Conservation (phyloP, 2,113 vertebrate species). For the Piaya cayana region DNA sequence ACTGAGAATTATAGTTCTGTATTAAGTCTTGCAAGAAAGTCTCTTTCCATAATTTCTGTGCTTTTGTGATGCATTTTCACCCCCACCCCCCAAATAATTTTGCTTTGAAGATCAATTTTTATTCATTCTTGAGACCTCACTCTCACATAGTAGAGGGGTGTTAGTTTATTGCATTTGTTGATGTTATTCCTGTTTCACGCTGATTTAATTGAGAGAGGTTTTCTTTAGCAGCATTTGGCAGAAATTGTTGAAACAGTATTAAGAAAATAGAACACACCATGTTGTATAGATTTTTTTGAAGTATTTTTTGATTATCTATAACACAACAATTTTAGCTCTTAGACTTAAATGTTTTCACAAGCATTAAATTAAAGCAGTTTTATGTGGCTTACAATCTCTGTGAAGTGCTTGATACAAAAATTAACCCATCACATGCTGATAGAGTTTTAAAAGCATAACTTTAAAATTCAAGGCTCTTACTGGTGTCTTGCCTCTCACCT, state of each 20-base stretch:
- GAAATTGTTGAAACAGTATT: conserved; percentile 19
- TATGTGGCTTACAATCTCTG: neutral
- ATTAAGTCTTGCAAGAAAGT: neutral
- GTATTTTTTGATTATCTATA: conserved; percentile 11
- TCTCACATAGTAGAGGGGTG: neutral
- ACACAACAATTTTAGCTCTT: conserved; percentile 22
- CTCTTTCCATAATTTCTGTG: neutral
- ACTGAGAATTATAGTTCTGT: neutral
- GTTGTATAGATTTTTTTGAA: neutral
- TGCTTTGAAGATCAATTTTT: conserved; percentile 17
- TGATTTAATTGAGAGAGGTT: conserved; percentile 45
- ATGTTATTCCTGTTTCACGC: neutral
- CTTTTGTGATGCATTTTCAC: neutral
- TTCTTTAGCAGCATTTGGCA: conserved; percentile 23
- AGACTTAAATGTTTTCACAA: conserved; percentile 19
- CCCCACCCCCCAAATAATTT: too few species aligned
- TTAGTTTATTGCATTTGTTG: conserved; percentile 31
- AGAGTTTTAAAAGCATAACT: neutral
- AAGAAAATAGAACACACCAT: neutral
- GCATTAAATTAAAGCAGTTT: neutral
- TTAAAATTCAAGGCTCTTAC: neutral
- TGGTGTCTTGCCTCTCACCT: neutral
- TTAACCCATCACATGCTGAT: neutral
- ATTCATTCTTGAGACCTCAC: neutral
- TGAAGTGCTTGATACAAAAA: neutral